Evolutionary conservation across 2,113 vertebrate species (phyloP), one percentile per base, ranked within the genome.

Genomic region (Toxotes jaculatrix): DNA sequence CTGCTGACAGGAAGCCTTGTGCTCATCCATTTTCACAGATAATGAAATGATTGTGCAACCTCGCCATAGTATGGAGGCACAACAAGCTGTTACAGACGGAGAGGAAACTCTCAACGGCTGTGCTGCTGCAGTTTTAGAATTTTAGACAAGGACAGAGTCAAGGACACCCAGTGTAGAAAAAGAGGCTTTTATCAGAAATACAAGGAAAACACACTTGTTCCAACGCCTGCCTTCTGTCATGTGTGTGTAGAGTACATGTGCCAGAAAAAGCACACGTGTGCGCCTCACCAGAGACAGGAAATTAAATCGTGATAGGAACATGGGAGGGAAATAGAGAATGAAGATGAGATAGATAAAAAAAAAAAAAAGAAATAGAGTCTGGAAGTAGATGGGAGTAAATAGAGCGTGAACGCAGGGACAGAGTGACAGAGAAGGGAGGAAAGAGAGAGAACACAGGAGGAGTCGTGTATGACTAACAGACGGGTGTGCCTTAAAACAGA

Each of bases 111-210:
- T 69, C 47, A 4, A 27, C 12, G 16, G 51, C 62, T 7, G 49
- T 67, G 72, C n/a, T 70, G 73, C 80, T 47, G 75, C 71, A 74
- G 60, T 62, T 51, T 74, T 62, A 75, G 16, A 32, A 36, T 73
- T 87, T 87, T 56, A 61, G 55, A 69, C 80, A 88, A 92, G 85
- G 91, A 86, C 89, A 57, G 49, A 77, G n/a, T 86, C 88, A 93
- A 94, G 91, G 92, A 88, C 92, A 84, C 59, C 7, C 36, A 5
- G 32, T 57, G 32, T 32, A 27, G 23, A 31, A 61, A 72, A 65
- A 45, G n/a, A 27, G 3, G 51, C 62, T 59, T 77, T 63, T 53
- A 43, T 61, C 62, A 17, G 13, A 55, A 62, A 80, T 76, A 80
- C 13, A n/a, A 71, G 17, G 21, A 36, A 78, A 74, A 79, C 36